Conservation (phyloP, 2,888 invertebrate species). For the Meiosimyza platycephala region DNA sequence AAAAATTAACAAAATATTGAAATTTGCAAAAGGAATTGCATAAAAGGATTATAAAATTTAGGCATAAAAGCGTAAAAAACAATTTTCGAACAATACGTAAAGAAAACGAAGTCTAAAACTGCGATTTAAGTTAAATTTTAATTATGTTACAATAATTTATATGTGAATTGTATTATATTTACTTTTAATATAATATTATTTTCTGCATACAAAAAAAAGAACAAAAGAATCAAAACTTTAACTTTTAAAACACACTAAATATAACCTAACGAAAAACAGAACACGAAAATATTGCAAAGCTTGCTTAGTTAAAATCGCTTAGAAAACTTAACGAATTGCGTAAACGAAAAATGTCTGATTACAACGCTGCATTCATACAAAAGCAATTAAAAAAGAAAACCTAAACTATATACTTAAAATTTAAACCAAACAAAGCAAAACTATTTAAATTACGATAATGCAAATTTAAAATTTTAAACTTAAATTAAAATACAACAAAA, state of each 20-base stretch:
- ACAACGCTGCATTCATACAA: slow-evolving; percentile 30
- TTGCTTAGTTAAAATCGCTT: slow-evolving; percentile 18
- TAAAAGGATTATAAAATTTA: neutral
- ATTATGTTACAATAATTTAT: neutral
- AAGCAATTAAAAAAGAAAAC: slow-evolving; percentile 42
- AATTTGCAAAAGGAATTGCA: neutral
- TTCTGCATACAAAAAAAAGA: neutral
- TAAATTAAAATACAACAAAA: slow-evolving; percentile 3
- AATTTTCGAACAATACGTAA: slow-evolving; percentile 48
- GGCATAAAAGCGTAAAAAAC: slow-evolving; percentile 45
- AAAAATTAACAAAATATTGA: slow-evolving; percentile 36
- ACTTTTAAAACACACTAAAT: no score
- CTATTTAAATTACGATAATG: neutral
- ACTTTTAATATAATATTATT: neutral
- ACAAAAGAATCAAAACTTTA: neutral
- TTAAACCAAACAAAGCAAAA: slow-evolving; percentile 26
- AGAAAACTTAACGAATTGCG: slow-evolving; percentile 8
- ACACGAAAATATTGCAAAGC: neutral
- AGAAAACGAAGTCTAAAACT: slow-evolving; percentile 32
- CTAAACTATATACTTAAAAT: slow-evolving; percentile 39
- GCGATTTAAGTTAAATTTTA: no score
- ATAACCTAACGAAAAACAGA: no score
- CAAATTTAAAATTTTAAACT: neutral
- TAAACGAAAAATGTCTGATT: slow-evolving; percentile 23
- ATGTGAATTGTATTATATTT: neutral